Base-by-base conservation (phyloP, 2,113 vertebrate species). In the Ancistrus triradiatus region DNA sequence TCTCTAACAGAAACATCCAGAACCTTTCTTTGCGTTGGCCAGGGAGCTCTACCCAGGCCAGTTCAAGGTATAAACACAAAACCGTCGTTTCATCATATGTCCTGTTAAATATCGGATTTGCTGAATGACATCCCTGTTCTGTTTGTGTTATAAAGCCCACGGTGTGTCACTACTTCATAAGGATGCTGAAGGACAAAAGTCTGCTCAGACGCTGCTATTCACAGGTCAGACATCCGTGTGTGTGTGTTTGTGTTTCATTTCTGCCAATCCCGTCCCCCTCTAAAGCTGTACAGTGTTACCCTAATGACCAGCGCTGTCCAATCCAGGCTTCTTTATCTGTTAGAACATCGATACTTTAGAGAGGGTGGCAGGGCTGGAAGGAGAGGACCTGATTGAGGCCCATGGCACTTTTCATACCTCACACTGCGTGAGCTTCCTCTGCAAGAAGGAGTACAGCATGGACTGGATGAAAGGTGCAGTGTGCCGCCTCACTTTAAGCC, bases 311-410 rank as follows among this genome's bases (percentile, higher is more conserved):
- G 40, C 15, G 2, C 60, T 1, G 9, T 2, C 24, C 62, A n/a
- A 17, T 13, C 27, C n/a, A 13, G 13, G 15, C 15, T 24, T 66
- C 31, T 63, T 13, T 58, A 43, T 68, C 31, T 19, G 1, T 17
- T 68, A 97, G 94, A 97, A 96, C 68, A 93, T 96, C 0, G 93
- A 97, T 82, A 93, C 93, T 0, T 72, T 95, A 80, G 95, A 96
- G 69, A 85, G 93, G 1, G 92, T 93, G 43, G 94, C 92, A 0
- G 93, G 93, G 6, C 80, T 96, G 6, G 74, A 85, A 22, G 81
- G 86, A 0, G 87, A 91, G 0, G 89, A 92, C 68, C 77, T 97
- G 37, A 88, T 95, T 7, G 93, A 96, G 72, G 94, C 93, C 43
- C 94, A 95, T 0, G 94, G 94, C 63, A 94, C 93, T 0, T 96